These are phyloP conservation scores for Caenorhabditis sp. DNA, from an alignment of 2,888 invertebrate species.

Conservation along the genomic window DNA sequence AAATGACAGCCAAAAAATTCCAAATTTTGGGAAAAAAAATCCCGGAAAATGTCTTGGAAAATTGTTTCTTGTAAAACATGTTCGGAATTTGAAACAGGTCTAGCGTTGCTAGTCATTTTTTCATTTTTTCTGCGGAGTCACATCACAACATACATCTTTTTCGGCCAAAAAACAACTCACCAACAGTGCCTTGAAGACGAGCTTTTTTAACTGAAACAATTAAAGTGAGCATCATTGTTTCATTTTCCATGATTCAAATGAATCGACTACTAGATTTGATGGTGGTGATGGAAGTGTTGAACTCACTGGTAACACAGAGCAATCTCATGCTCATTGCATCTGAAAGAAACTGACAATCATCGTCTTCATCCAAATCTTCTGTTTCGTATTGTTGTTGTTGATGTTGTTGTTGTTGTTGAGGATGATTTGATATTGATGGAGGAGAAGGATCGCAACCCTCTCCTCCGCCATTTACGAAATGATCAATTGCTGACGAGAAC, in stretches of 20 bases:
- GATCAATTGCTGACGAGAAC: constrained; percentile 36
- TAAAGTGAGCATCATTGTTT: constrained; percentile 48
- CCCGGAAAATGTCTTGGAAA: too few relatives aligned
- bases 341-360: constrained; percentile 27
- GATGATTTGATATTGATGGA: constrained; percentile 18
- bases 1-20: too few relatives aligned
- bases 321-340: constrained; percentile 58
- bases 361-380: not conserved
- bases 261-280: not conserved
- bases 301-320: constrained; percentile 64
- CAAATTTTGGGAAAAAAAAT: too few relatives aligned
- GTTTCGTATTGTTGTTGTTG: not conserved
- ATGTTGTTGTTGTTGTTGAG: not conserved
- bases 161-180: constrained; percentile 43
- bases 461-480: constrained; percentile 31
- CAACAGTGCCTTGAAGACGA: constrained; percentile 62
- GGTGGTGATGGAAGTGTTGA: not conserved
- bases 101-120: too few relatives aligned
- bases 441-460: constrained; percentile 12
- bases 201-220: constrained; percentile 70
- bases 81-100: too few relatives aligned
- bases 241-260: constrained; percentile 25
- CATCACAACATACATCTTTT: not conserved
- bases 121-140: too few relatives aligned
- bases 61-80: too few relatives aligned